phyloP scores from a whole-genome alignment of 2,888 invertebrate genomes.

The Nebria brevicollis region DNA sequence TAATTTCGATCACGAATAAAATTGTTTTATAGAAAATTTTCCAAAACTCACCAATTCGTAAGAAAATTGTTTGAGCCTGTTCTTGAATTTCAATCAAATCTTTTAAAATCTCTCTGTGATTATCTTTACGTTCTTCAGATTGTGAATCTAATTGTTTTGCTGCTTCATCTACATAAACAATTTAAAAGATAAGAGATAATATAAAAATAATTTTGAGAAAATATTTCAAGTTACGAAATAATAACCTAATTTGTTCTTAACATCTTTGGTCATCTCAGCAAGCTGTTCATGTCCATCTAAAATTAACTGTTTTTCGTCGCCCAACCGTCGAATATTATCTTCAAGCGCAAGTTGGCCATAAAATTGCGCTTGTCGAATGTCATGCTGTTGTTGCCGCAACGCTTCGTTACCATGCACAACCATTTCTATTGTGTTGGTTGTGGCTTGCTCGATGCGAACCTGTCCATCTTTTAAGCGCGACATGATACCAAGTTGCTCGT shows the following conservation, averaged over 20 bases:
- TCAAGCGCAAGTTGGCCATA: conserved; percentile 65
- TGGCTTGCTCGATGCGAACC: conserved; percentile 62
- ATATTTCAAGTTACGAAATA: conserved; percentile 6
- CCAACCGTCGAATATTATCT: conserved; percentile 67
- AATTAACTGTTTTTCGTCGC: conserved; percentile 70
- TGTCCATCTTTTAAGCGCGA: conserved; percentile 61
- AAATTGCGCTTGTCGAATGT: conserved; percentile 64
- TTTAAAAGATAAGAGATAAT: not conserved
- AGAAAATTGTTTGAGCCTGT: conserved; percentile 67
- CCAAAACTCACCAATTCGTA: conserved; percentile 64
- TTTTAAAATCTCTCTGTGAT: conserved; percentile 67
- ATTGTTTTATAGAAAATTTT: conserved; percentile 2
- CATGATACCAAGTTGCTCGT: conserved; percentile 64
- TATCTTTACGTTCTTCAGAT: conserved; percentile 62
- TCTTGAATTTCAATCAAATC: conserved; percentile 67
- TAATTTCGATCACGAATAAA: no score
- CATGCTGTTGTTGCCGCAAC: conserved; percentile 66
- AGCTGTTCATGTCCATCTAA: conserved; percentile 68
- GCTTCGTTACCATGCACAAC: conserved; percentile 63
- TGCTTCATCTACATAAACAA: conserved; percentile 62
- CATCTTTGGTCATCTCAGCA: conserved; percentile 66
- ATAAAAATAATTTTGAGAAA: not conserved
- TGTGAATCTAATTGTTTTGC: conserved; percentile 64
- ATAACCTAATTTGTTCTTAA: conserved; percentile 65
- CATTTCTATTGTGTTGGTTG: conserved; percentile 61